Evolutionary conservation across 2,797 vertebrate genomes (phyloP).

Genomic region (Esox lucius): DNA sequence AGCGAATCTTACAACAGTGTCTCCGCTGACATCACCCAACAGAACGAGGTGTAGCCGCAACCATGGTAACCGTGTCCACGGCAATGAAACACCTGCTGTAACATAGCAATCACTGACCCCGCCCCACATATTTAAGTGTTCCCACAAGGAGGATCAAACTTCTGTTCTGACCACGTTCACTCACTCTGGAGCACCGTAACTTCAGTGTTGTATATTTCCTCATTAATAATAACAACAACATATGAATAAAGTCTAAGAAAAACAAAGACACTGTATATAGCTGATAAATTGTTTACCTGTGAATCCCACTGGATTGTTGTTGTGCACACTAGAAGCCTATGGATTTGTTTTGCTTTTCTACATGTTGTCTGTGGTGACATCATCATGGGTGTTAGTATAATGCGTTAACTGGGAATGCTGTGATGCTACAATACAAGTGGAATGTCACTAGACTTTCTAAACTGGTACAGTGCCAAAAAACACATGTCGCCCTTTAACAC

Average conservation of each 20-base stretch:
- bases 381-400: slow-evolving; percentile 16
- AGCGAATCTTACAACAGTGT: slow-evolving; percentile 79
- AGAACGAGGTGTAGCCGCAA: slow-evolving; percentile 76
- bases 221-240: background rate
- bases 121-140: slow-evolving; percentile 21
- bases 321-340: slow-evolving; percentile 1
- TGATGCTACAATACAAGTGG: background rate
- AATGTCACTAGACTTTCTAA: background rate
- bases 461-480: background rate
- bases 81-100: background rate
- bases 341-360: slow-evolving; percentile 12
- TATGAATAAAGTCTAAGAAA: slow-evolving; percentile 11
- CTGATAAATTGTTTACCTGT: slow-evolving; percentile 1
- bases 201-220: slow-evolving; percentile 1
- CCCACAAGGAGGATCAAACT: background rate
- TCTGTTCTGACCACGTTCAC: slow-evolving; percentile 31
- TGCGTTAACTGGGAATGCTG: background rate
- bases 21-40: slow-evolving; percentile 75
- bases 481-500: background rate
- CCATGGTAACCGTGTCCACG: slow-evolving; percentile 4
- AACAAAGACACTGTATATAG: slow-evolving; percentile 12
- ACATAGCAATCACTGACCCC: slow-evolving; percentile 34
- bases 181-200: slow-evolving; percentile 24
- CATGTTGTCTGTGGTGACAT: slow-evolving; percentile 13
- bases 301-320: slow-evolving; percentile 20